Conservation (phyloP, 2,113 vertebrate species). For the Promerops cafer region DNA sequence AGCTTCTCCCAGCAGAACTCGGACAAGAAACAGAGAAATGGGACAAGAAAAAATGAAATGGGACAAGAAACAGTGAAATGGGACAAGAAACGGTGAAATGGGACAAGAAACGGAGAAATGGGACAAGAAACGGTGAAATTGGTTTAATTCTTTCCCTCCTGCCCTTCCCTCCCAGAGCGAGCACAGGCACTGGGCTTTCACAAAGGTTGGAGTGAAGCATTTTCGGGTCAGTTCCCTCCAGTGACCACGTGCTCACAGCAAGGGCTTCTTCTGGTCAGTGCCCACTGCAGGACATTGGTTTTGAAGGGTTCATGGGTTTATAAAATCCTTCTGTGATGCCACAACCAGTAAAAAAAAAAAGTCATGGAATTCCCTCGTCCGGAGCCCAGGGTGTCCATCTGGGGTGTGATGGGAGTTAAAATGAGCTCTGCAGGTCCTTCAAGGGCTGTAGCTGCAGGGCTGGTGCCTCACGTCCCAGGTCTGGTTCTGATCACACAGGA, state of each 20-base stretch:
- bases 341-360: neutral
- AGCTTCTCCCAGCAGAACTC: neutral
- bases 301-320: neutral
- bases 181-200: neutral
- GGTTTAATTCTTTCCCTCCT: neutral
- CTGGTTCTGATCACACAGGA: neutral
- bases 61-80: neutral
- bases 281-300: neutral
- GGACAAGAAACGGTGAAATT: neutral
- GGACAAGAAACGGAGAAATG: neutral
- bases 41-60: neutral
- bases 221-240: neutral
- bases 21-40: neutral
- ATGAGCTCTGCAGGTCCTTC: neutral
- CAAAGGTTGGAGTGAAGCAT: too few relatives aligned
- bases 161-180: neutral
- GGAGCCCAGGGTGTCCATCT: neutral
- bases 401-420: neutral
- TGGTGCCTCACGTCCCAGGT: neutral
- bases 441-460: neutral
- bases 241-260: neutral
- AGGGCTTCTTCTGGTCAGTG: neutral
- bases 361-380: fast-evolving
- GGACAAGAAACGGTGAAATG: too few relatives aligned
- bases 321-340: neutral